phyloP scores from a whole-genome alignment of 2,888 invertebrate species.

The Phaonia tiefii region DNA sequence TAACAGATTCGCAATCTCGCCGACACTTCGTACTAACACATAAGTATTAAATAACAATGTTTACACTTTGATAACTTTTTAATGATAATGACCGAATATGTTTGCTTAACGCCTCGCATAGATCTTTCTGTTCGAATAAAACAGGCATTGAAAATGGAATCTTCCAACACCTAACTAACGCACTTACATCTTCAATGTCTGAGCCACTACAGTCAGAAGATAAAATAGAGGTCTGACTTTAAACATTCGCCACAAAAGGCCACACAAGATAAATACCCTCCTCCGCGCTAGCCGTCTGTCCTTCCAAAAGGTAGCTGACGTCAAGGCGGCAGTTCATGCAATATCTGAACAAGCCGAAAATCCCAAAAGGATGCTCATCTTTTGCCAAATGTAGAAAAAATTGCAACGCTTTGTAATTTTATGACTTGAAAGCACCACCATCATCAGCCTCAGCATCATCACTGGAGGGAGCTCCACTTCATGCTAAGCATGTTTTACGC shows the following conservation, averaged over 20 bases:
- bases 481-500: constrained; percentile 67
- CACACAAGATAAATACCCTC: constrained; percentile 12
- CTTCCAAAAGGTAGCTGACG: background rate
- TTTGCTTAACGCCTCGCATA: constrained; percentile 27
- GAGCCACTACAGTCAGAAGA: background rate
- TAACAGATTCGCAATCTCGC: too few species aligned
- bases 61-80: constrained; percentile 78
- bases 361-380: constrained; percentile 65
- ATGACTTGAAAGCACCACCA: constrained; percentile 65
- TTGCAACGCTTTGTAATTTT: constrained; percentile 75
- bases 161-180: background rate
- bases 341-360: background rate
- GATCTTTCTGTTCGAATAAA: constrained; percentile 1
- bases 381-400: constrained; percentile 68
- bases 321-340: background rate
- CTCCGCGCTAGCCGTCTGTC: background rate
- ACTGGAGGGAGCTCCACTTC: constrained; percentile 55
- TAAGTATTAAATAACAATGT: constrained; percentile 30
- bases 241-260: constrained; percentile 25
- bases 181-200: background rate
- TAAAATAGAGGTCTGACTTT: constrained; percentile 1
- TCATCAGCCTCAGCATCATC: background rate
- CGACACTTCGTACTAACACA: too few species aligned
- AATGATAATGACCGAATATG: constrained; percentile 76
- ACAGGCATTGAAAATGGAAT: background rate